These are phyloP conservation scores for Eristalis intricaria DNA, from an alignment of 2,888 invertebrate species.

Conservation along the genomic window DNA sequence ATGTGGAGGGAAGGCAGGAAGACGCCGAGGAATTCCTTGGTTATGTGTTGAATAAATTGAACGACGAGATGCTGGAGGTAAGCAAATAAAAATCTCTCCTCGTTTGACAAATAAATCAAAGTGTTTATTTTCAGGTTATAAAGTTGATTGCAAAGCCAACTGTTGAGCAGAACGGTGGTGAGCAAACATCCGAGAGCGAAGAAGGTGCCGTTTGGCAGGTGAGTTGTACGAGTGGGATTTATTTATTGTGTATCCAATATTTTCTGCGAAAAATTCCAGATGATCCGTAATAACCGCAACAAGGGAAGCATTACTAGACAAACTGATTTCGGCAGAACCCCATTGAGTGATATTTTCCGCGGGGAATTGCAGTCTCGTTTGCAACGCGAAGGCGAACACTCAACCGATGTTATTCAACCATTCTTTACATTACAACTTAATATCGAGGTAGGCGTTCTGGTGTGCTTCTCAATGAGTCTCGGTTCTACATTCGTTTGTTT, in stretches of 20 bases:
- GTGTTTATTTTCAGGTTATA: slow-evolving; percentile 81
- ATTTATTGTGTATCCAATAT: not conserved
- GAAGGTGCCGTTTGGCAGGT: slow-evolving; percentile 82
- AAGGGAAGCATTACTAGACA: slow-evolving; percentile 94
- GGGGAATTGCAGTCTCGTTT: slow-evolving; percentile 94
- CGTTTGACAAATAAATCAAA: not conserved
- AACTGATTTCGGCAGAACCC: slow-evolving; percentile 91
- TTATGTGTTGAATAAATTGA: slow-evolving; percentile 94
- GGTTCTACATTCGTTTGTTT: slow-evolving; percentile 14
- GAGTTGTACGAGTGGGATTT: slow-evolving; percentile 21
- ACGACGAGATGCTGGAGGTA: slow-evolving; percentile 98
- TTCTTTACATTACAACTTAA: slow-evolving; percentile 97
- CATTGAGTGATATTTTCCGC: slow-evolving; percentile 95
- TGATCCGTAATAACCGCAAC: slow-evolving; percentile 89
- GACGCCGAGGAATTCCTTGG: slow-evolving; percentile 99
- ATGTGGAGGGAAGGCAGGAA: slow-evolving; percentile 94
- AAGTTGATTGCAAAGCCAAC: slow-evolving; percentile 84
- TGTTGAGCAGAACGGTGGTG: slow-evolving; percentile 81
- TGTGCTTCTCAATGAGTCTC: not conserved
- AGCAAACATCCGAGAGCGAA: slow-evolving; percentile 78
- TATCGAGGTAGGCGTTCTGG: slow-evolving; percentile 89
- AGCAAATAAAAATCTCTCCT: slow-evolving; percentile 38
- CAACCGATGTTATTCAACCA: slow-evolving; percentile 96
- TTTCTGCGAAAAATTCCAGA: slow-evolving; percentile 73
- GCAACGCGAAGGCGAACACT: slow-evolving; percentile 85